Base-by-base conservation (phyloP, 2,113 vertebrate species). In the Cheirogaleus medius region DNA sequence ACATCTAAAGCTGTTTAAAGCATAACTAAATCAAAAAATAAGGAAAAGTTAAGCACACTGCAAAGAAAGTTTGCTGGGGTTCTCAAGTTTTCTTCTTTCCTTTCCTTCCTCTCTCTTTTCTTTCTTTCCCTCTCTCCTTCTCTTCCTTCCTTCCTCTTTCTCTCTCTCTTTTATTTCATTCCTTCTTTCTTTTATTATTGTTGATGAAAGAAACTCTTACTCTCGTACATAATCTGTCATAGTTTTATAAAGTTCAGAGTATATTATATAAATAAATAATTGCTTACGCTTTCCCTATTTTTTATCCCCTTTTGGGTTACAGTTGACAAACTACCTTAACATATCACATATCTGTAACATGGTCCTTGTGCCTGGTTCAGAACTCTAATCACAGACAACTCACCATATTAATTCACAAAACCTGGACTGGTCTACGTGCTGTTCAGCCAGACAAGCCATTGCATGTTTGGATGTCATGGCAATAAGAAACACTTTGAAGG, bases 21-120 rank as follows among this genome's bases (percentile, higher is more conserved):
- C 25, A n/a, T 42, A 97, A 64, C 23, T 85, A 93, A 96, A 63
- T 88, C 6, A 81, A 49, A 85, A 18, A 74, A 60, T 21, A 42
- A 60, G 29, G 20, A 42, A 68, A 66, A 94, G 34, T 71, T n/a
- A 80, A 23, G 18, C 34, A 66, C 13, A 32, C 3, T 3, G 9
- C 14, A 52, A 52, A 81, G 54, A 29, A 92, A 47, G 15, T 66
- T 84, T 39, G 9, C 44, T 34, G 44, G 18, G 42, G 23, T 71
- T 92, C n/a, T 6, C 2, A 56, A 87, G 23, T 63, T 10, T n/a
- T 29, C 6, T 7, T 9, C 15, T 44, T 47, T 47, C 14, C 2
- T 76, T 76, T 47, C 42, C 42, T 29, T 76, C 42, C 27, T 23
- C 8, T 3, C 27, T 15, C 11, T 3, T 42, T 39, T 73, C 18